Evolutionary conservation across 1,140 invertebrate genomes (phyloP), one percentile per base, ranked within the genome.

Genomic region (Grapholita molesta): DNA sequence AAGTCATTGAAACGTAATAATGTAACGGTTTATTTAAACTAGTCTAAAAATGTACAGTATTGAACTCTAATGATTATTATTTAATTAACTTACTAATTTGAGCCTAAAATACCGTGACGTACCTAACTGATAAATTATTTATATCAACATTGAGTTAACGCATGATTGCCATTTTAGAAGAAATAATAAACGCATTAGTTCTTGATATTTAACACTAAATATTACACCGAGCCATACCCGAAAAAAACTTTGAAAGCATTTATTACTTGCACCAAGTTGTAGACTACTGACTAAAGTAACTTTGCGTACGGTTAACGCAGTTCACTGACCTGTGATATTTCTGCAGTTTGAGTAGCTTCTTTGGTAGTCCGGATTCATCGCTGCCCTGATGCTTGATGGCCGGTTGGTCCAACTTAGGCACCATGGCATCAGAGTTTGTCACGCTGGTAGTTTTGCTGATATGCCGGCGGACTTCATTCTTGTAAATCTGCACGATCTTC

Each of bases 351-450:
- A 92, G 73, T 67, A 92, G 78, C 72, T 87, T 91, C 79, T 88
- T 92, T n/a, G 85, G 83, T 18, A 75, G 74, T 55, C 78, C 79
- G 4, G 73, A 66, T 64, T 92, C 90, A 15, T 92, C 86, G 70
- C 75, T 87, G 78, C 90, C 87, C 65, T 87, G 79, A 64, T 85
- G 69, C 55, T 83, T 85, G 48, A 72, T 74, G 55, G 74, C 69
- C 42, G 78, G 72, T 75, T 85, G 83, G 73, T 93, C 90, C 21
- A 92, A 81, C 28, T 91, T 85, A 4, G 88, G 85, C 9, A 89
- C 85, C 83, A 94, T 93, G 15, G 92, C 90, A 74, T 93, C 93
- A n/a, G 93, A 93, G 74, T 94, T 93, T n/a, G 92, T 91, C 24
- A 91, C 92, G 69, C 89, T 93, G 12, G 92, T 91, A 0, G 93